Base-by-base conservation (phyloP, 2,113 vertebrate genomes). In the Taurulus bubalis region DNA sequence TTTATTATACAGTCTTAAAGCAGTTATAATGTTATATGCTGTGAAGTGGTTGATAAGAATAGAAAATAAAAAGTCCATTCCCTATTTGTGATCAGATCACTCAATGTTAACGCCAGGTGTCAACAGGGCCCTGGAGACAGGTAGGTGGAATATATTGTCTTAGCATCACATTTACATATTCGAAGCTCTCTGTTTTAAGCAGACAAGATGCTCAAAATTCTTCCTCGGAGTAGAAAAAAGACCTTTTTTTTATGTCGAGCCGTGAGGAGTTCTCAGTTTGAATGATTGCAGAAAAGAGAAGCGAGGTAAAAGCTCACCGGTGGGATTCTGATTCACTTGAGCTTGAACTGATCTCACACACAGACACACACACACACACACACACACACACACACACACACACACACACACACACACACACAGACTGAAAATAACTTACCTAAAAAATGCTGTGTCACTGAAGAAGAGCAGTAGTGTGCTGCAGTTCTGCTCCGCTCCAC, bases 401-500 rank as follows among this genome's bases (percentile, higher is more conserved):
- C 15, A 34, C 70, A 45, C 64, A 64, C 34, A 68, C 60, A 32
- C 69, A 26, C 59, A 53, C 55, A 58, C 63, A 40, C 2, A 26
- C 51, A 42, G 45, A 71, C 38, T 0, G 26, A 26, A 34, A 42
- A 38, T 24, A 65, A 28, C 69, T 56, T 0, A 7, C 6, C 47
- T 40, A 32, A 62, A 63, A 80, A 72, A 16, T 89, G 89, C 83
- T 45, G 66, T n/a, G 45, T 91, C 89, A 92, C 71, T 40, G 47
- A 77, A 53, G 58, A 60, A 24, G 42, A 83, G 73, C 70, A 11
- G 58, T 51, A 74, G 30, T 51, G 16, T 53, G 22, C 58, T 80
- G 77, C 75, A 59, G 69, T 68, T 22, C 64, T 42, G 68, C 77
- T 86, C 18, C 24, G 81, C 85, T 89, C 78, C 75, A 69, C 68